phyloP scores from a whole-genome alignment of 2,888 invertebrate species.

The Epiblema foenella region DNA sequence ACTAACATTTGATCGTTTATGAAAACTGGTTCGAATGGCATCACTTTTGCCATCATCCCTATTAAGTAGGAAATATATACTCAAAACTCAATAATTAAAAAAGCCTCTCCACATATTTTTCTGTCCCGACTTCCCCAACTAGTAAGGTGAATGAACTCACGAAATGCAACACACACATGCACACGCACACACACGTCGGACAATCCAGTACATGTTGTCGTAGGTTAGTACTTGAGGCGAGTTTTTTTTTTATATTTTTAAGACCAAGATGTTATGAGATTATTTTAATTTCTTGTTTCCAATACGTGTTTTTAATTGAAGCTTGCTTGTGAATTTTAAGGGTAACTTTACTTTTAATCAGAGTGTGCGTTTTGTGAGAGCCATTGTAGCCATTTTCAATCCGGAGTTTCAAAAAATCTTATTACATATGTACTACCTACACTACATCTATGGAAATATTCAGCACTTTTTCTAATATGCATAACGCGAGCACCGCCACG shows the following conservation, averaged over 20 bases:
- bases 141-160: slow-evolving; percentile 82
- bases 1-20: no score
- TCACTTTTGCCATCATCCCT: no score
- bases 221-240: slow-evolving; percentile 70
- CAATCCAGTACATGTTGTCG: slow-evolving; percentile 69
- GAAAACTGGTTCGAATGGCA: no score
- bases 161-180: slow-evolving; percentile 71
- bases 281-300: slow-evolving; percentile 21
- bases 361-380: background rate
- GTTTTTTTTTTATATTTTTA: slow-evolving; percentile 31
- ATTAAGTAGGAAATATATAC: no score
- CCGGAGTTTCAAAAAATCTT: no score
- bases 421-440: no score
- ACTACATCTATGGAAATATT: no score
- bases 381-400: no score
- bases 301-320: slow-evolving; percentile 11
- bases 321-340: background rate
- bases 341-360: background rate
- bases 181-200: slow-evolving; percentile 55
- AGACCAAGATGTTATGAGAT: slow-evolving; percentile 25
- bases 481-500: no score
- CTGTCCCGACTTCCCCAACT: slow-evolving; percentile 82
- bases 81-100: no score
- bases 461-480: no score
- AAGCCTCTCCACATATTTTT: slow-evolving; percentile 56